A percentile compares a stretch with the other conserved stretches of the same genome.
Evolutionary conservation across 2,113 vertebrate species (phyloP).

Genomic region (Oryzias curvinotus): DNA sequence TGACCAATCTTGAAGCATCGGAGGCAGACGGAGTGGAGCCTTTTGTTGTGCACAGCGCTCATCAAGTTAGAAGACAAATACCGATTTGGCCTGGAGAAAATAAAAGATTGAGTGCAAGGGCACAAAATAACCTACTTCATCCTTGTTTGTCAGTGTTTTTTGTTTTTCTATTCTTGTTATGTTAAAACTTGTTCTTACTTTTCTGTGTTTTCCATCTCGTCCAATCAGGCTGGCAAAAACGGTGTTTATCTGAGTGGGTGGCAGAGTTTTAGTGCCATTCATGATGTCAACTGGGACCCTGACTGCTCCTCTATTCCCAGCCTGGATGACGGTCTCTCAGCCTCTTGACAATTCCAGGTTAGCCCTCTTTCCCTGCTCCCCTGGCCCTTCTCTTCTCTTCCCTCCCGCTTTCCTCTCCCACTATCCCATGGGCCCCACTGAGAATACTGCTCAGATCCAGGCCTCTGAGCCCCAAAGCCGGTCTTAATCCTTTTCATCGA

Average conservation of each 20-base stretch:
- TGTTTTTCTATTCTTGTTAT: constrained; percentile 7
- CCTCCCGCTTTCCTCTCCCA: constrained; percentile 58
- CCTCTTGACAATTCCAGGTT: constrained; percentile 82
- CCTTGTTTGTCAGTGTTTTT: constrained; percentile 33
- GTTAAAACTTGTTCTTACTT: constrained; percentile 10
- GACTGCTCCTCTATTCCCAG: constrained; percentile 60
- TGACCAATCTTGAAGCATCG: constrained; percentile 74
- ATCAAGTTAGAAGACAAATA: constrained; percentile 61
- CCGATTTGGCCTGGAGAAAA: constrained; percentile 48
- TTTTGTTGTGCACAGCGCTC: constrained; percentile 62
- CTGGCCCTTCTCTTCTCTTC: constrained; percentile 60
- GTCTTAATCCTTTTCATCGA: constrained; percentile 81
- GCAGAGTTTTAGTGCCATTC: constrained; percentile 48
- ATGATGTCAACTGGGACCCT: constrained; percentile 64
- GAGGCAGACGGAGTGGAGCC: constrained; percentile 54
- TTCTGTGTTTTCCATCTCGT: constrained; percentile 24
- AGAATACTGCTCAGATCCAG: constrained; percentile 79
- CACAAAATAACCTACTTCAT: constrained; percentile 33
- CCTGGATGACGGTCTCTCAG: constrained; percentile 65
- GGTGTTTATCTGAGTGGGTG: constrained; percentile 59
- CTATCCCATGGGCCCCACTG: constrained; percentile 70
- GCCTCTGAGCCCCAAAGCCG: constrained; percentile 82
- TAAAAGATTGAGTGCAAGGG: constrained; percentile 46
- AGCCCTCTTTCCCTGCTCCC: constrained; percentile 60
- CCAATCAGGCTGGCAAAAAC: constrained; percentile 23